Evolutionary conservation across 2,113 vertebrate species (phyloP).

Genomic region (Eurystomus gularis): DNA sequence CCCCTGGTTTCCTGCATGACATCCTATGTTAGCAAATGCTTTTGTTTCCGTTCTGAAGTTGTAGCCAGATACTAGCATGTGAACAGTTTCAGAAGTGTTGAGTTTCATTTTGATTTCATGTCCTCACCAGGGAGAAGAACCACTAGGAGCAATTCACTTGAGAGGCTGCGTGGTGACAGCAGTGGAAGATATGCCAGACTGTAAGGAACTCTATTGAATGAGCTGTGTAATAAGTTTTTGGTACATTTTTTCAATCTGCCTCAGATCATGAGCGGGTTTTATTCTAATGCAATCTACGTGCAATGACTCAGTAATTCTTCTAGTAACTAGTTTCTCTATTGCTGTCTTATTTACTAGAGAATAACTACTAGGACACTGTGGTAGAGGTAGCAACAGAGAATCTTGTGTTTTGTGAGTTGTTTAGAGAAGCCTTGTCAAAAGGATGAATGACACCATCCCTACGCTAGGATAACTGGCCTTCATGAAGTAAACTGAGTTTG

Average conservation of each 20-base stretch:
- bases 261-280: not conserved
- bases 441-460: not conserved
- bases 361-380: not conserved
- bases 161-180: conserved; percentile 91
- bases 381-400: not conserved
- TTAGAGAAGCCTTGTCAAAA: not conserved
- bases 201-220: conserved; percentile 70
- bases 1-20: not conserved
- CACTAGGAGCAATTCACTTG: conserved; percentile 89
- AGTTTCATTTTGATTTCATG: not conserved
- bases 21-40: not conserved
- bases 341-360: not conserved
- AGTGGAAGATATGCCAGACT: conserved; percentile 86
- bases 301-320: not conserved
- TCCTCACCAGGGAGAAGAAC: conserved; percentile 77
- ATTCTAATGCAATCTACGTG: not conserved
- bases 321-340: not conserved
- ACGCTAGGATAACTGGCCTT: not conserved
- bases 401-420: not conserved
- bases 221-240: not conserved
- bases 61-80: not conserved
- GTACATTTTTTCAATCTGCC: not conserved
- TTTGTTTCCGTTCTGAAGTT: not conserved
- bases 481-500: not conserved
- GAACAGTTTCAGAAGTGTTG: not conserved